Evolutionary conservation across 2,888 invertebrate species (phyloP), one percentile per base, ranked within the genome.

Genomic region (Auanema freiburgensis): DNA sequence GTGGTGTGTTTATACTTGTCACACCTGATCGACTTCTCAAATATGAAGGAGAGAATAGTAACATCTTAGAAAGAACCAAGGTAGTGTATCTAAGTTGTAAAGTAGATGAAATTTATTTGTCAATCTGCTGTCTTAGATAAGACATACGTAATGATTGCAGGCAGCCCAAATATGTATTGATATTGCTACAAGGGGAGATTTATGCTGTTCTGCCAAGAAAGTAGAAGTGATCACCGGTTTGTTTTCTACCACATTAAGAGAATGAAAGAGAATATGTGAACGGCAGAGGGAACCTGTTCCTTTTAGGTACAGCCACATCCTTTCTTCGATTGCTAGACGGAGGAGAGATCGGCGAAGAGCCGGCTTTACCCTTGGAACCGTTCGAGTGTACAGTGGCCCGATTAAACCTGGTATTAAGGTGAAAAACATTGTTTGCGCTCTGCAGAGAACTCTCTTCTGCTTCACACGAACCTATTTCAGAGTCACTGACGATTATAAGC

Each of bases 101-200:
- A 33, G 33, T n/a, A 2, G 18, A 21, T 52, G 24, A 52, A 11
- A 21, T 18, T 14, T 52, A 21, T 52, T 33, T 46, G 18, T 46
- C 16, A 46, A 46, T 18, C n/a, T 23, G 2, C 12, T 5, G 18
- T 14, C 16, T 23, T 14, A 23, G 12, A 65, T 33, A 52, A 42
- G n/a, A 1, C 40, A 23, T 8, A 24, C 51, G 5, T 12, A 25
- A 54, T 12, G 12, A n/a, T 50, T 60, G 16, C 40, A 72, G 71
- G 76, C 77, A 11, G 63, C 74, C 14, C 79, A 79, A 66, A 61
- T 80, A 8, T 74, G 76, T 25, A 73, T 71, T 41, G 69, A 69
- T 10, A 70, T 80, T 21, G 54, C 69, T 1, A 69, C 77, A 40
- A 72, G 71, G 21, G 61, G 69, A n/a, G 78, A 80, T 63, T 58